Conservation (phyloP, 1,140 invertebrate species). For the Cydia strobilella region DNA sequence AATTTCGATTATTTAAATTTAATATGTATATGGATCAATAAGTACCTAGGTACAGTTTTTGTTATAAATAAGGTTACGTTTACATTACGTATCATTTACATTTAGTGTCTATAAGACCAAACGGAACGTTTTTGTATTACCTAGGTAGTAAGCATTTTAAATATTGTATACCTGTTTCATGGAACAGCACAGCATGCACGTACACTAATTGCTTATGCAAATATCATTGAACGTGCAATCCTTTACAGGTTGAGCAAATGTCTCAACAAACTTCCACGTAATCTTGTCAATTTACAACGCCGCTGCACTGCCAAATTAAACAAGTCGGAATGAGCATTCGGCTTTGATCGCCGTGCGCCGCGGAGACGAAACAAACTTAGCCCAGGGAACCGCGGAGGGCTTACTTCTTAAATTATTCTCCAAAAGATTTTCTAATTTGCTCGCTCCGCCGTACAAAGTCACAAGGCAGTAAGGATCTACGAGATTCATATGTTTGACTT, state of each 20-base stretch:
- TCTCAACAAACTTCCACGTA: conserved; percentile 35
- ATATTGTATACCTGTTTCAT: background rate
- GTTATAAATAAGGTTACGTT: no score
- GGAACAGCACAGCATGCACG: background rate
- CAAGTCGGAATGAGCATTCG: conserved; percentile 57
- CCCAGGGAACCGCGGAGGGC: conserved; percentile 53
- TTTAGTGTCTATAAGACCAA: no score
- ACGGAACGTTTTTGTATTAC: no score
- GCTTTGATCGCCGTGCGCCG: conserved; percentile 61
- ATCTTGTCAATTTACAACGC: conserved; percentile 47
- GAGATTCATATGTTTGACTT: background rate
- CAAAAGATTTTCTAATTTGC: conserved; percentile 80
- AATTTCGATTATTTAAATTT: no score
- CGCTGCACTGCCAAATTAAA: conserved; percentile 62
- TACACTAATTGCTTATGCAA: background rate
- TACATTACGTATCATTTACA: no score
- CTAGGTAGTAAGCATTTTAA: no score
- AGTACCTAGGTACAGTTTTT: no score
- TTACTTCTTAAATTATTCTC: conserved; percentile 77
- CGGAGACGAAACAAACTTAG: conserved; percentile 67
- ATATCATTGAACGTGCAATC: conserved; percentile 25
- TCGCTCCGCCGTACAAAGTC: conserved; percentile 49
- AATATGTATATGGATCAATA: no score
- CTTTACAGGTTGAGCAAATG: conserved; percentile 28
- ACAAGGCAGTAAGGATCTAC: conserved; percentile 3